phyloP scores from a whole-genome alignment of 2,888 invertebrate species.

The Pristionchus fissidentatus region DNA sequence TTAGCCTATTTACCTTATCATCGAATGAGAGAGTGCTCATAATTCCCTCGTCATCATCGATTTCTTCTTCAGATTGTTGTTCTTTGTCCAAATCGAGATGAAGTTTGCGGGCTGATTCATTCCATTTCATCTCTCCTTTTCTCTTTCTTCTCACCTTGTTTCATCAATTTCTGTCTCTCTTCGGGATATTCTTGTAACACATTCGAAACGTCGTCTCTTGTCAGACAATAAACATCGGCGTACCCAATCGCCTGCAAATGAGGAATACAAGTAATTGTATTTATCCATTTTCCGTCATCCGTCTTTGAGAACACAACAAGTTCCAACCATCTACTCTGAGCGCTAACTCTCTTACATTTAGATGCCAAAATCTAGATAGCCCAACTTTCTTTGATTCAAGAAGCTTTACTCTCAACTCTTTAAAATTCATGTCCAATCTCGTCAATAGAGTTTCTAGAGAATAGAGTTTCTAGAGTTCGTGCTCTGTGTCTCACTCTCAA shows the following conservation, averaged over 20 bases:
- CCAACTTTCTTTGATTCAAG: too few relatives aligned
- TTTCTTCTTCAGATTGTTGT: background rate
- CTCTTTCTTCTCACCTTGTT: constrained; percentile 58
- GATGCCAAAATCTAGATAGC: too few relatives aligned
- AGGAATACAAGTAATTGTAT: background rate
- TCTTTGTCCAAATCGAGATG: background rate
- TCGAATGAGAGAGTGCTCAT: constrained; percentile 9
- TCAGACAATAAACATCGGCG: constrained; percentile 71
- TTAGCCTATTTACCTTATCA: constrained; percentile 25
- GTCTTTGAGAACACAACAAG: background rate
- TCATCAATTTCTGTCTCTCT: constrained; percentile 54
- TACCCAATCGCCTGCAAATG: constrained; percentile 63
- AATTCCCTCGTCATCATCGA: constrained; percentile 18
- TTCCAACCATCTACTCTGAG: too few relatives aligned
- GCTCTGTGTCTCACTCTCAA: too few relatives aligned
- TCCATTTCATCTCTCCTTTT: background rate
- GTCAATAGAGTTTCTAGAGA: too few relatives aligned
- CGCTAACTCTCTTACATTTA: too few relatives aligned
- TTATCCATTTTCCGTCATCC: background rate
- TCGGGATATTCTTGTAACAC: constrained; percentile 63
- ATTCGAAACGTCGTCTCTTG: constrained; percentile 65
- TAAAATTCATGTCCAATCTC: too few relatives aligned
- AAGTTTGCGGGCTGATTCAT: background rate
- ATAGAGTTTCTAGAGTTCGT: too few relatives aligned
- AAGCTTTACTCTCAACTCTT: too few relatives aligned